Percentiles rank a stretch among this genome's conserved stretches.
phyloP scores from a whole-genome alignment of 2,888 invertebrate genomes.

The Ennomos fuscantarius region DNA sequence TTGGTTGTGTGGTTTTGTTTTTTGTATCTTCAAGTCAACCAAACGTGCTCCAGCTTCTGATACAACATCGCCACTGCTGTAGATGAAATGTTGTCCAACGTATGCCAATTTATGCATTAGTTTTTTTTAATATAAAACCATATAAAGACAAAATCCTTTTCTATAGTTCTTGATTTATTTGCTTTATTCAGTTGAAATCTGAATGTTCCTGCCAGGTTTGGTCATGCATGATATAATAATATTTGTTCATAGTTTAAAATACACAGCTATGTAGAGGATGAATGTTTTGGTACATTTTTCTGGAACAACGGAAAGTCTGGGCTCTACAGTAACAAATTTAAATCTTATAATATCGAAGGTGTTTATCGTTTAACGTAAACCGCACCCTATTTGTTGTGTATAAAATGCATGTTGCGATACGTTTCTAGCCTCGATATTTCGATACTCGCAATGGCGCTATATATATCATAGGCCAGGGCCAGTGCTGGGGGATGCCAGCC shows the following conservation, averaged over 20 bases:
- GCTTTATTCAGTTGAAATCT: constrained; percentile 1
- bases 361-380: constrained; percentile 39
- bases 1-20: too few relatives aligned
- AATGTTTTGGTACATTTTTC: too few relatives aligned
- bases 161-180: too few relatives aligned
- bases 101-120: too few relatives aligned
- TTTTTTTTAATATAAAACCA: too few relatives aligned
- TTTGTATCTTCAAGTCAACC: too few relatives aligned
- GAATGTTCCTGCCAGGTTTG: constrained; percentile 14
- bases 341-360: constrained; percentile 7
- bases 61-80: too few relatives aligned
- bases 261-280: background rate
- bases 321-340: background rate
- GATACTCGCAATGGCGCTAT: constrained; percentile 57
- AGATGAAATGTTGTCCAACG: too few relatives aligned
- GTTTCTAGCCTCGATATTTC: constrained; percentile 49
- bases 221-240: constrained; percentile 12
- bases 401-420: constrained; percentile 57
- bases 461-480: constrained; percentile 54
- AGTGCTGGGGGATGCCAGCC: constrained; percentile 25
- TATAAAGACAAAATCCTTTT: too few relatives aligned
- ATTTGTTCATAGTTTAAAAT: constrained; percentile 19
- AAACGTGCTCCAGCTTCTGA: too few relatives aligned
- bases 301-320: too few relatives aligned
- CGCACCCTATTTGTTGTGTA: constrained; percentile 57